A percentile compares a stretch with the other conserved stretches of the same genome.
These are phyloP conservation scores for Mimumesa dahlbomi DNA, from an alignment of 2,888 invertebrate species.

Conservation along the genomic window DNA sequence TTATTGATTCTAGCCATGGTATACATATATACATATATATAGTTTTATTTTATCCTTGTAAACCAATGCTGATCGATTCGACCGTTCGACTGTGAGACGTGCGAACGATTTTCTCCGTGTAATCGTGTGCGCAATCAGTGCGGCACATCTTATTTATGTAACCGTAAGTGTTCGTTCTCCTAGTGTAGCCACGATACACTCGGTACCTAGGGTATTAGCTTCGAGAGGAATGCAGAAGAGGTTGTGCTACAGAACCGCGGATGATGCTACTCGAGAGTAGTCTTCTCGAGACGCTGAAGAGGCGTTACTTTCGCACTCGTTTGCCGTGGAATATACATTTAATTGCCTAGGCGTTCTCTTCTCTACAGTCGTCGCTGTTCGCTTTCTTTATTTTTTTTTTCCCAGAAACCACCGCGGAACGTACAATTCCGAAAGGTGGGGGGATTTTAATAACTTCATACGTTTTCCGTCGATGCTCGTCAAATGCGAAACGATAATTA, in stretches of 20 bases:
- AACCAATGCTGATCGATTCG: slow-evolving; percentile 19
- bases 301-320: slow-evolving; percentile 9
- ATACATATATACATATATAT: too few species aligned
- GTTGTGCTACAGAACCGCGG: neutral
- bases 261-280: neutral
- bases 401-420: too few species aligned
- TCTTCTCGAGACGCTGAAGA: neutral
- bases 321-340: slow-evolving; percentile 9
- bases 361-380: too few species aligned
- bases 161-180: slow-evolving; percentile 10
- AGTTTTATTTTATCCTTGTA: too few species aligned
- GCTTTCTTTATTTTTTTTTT: neutral
- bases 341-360: too few species aligned
- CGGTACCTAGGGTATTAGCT: slow-evolving; percentile 6
- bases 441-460: neutral
- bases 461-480: neutral
- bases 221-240: neutral
- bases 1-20: too few species aligned
- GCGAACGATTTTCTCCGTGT: slow-evolving; percentile 32
- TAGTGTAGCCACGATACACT: neutral
- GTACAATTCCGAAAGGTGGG: neutral
- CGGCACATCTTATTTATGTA: slow-evolving; percentile 33
- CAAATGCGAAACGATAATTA: neutral
- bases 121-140: slow-evolving; percentile 26
- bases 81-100: slow-evolving; percentile 10